A percentile compares a stretch with the other conserved stretches of the same genome.
Conservation (phyloP, 2,113 vertebrate genomes). For the Dolichotis patagonum region DNA sequence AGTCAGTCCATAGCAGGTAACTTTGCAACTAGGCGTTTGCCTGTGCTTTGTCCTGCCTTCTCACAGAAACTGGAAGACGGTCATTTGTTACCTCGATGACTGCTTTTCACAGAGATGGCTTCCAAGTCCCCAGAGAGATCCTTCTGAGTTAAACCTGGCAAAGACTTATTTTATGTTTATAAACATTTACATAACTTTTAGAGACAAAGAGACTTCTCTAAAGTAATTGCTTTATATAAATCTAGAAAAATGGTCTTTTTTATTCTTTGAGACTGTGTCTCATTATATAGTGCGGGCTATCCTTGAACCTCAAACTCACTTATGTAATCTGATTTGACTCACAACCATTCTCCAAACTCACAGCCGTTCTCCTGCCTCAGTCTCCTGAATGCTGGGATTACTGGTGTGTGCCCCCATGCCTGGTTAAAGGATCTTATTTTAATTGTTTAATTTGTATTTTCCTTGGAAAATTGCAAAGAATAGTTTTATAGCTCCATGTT, state of each 20-base stretch:
- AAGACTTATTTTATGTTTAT: background rate
- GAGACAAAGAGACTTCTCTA: background rate
- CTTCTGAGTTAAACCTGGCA: background rate
- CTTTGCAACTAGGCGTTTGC: background rate
- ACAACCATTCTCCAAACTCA: too few relatives aligned
- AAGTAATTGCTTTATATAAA: background rate
- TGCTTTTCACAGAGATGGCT: background rate
- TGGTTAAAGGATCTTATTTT: background rate
- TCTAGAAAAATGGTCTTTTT: background rate
- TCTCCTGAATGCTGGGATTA: too few relatives aligned
- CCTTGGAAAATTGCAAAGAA: background rate
- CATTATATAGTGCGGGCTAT: too few relatives aligned
- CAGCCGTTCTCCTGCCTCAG: too few relatives aligned
- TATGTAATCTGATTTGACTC: too few relatives aligned
- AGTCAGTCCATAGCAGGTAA: background rate
- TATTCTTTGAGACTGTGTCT: too few relatives aligned
- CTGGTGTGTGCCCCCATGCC: too few relatives aligned
- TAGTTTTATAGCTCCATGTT: background rate
- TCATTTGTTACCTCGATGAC: background rate
- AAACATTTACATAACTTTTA: background rate
- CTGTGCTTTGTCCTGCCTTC: background rate
- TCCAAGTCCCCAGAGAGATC: background rate
- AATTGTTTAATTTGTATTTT: background rate
- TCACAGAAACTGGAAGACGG: background rate
- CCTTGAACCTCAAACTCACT: too few relatives aligned